These are phyloP conservation scores for Mastomys natalensis DNA, from an alignment of 2,113 vertebrate genomes.

Conservation along the genomic window DNA sequence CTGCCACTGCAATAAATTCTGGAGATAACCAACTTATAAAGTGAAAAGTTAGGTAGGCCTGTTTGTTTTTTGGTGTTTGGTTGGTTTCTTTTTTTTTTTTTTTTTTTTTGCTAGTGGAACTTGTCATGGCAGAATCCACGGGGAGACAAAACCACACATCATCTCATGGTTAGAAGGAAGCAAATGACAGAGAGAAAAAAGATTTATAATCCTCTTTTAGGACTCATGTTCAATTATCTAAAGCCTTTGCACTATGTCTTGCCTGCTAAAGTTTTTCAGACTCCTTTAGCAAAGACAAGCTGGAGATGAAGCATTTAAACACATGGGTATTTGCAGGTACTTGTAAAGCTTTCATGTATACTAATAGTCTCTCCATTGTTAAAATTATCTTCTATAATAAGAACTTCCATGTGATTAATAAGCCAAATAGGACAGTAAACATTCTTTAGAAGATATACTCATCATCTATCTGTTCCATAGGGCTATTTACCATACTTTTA, in stretches of 20 bases:
- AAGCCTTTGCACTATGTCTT: neutral
- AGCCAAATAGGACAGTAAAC: constrained; percentile 6
- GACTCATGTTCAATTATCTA: neutral
- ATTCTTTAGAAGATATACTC: neutral
- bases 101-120: neutral
- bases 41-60: neutral
- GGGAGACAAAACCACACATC: neutral
- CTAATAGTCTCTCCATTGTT: neutral
- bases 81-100: neutral
- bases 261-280: neutral
- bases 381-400: neutral
- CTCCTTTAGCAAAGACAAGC: neutral
- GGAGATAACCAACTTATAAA: neutral
- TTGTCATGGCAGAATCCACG: neutral
- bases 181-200: neutral
- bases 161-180: neutral
- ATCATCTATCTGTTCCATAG: neutral
- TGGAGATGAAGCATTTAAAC: neutral
- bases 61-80: too few species aligned
- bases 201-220: neutral
- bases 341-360: neutral
- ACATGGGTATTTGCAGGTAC: neutral
- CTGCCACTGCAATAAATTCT: neutral
- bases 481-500: constrained; percentile 9
- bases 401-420: neutral